Conservation (phyloP, 2,113 vertebrate species). For the Oenanthe oenanthe region DNA sequence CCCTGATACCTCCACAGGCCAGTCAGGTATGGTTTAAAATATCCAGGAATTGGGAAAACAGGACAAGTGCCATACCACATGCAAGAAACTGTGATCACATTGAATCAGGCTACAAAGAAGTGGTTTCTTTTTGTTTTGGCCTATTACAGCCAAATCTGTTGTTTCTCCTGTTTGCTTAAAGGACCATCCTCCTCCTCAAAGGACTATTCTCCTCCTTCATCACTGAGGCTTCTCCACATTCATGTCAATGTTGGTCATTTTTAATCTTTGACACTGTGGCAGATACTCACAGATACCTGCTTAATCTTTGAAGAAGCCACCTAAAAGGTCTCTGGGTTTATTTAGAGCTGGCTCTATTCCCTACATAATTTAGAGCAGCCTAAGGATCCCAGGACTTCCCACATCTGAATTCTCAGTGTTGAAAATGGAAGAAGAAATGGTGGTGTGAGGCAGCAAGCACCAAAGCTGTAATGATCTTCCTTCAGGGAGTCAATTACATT, state of each 20-base stretch:
- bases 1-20: background rate
- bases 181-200: background rate
- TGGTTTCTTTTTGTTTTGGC: background rate
- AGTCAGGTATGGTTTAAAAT: background rate
- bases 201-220: background rate
- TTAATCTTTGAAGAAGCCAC: background rate
- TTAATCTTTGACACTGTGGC: background rate
- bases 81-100: background rate
- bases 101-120: background rate
- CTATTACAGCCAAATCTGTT: background rate
- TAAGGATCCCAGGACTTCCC: background rate
- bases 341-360: background rate
- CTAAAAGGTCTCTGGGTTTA: background rate
- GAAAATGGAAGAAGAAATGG: background rate
- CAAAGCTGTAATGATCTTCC: slow-evolving; percentile 24
- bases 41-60: background rate
- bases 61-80: background rate
- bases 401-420: background rate
- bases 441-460: background rate
- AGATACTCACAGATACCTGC: background rate
- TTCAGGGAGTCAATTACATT: slow-evolving; percentile 38
- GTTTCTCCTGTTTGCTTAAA: background rate
- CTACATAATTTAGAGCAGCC: background rate
- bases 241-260: background rate
- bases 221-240: background rate